Base-by-base conservation (phyloP, 2,888 invertebrate species). In the Heteromyza rotundicornis region DNA sequence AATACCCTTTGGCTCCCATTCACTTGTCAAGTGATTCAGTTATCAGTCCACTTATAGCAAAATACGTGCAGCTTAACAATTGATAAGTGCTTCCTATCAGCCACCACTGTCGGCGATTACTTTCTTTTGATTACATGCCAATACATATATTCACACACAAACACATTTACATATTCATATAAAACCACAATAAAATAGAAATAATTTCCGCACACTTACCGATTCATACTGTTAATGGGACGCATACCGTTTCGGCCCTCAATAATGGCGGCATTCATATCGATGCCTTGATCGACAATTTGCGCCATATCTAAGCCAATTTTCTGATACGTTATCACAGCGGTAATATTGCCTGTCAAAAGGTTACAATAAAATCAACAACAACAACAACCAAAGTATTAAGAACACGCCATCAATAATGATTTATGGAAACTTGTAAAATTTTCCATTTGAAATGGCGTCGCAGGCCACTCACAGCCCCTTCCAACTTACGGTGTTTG, bases 291-390 rank as follows among this genome's bases (percentile, higher is more conserved):
- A 81, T 92, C 91, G 47, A 90, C 85, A 62, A 91, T 85, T 44
- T 85, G 83, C 0, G 89, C 89, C 78, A 94, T 86, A 80, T 90
- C 88, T 73, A 90, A 89, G 16, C 94, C 94, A 75, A 91, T 90
- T 85, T 88, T 88, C 79, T 90, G 90, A 84, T 88, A 90, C 1
- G 92, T 93, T 84, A 93, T 92, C 67, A 94, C 89, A 8, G 92
- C 91, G 67, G 92, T 92, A 70, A 93, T 91, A 80, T 91, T 89
- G 66, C 91, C 92, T 93, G 86, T n/a, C 10, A 51, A 10, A 16
- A 1, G 22, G 14, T 12, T 12, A 0, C 2, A 44, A 14, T 57
- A 20, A n/a, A n/a, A n/a, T n/a, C n/a, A n/a, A n/a, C n/a, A 24
- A n/a, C 14, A 23, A 27, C 52, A 52, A 12, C n/a, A n/a, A n/a